Base-by-base conservation (phyloP, 2,888 invertebrate genomes). In the Cantharis rufa region DNA sequence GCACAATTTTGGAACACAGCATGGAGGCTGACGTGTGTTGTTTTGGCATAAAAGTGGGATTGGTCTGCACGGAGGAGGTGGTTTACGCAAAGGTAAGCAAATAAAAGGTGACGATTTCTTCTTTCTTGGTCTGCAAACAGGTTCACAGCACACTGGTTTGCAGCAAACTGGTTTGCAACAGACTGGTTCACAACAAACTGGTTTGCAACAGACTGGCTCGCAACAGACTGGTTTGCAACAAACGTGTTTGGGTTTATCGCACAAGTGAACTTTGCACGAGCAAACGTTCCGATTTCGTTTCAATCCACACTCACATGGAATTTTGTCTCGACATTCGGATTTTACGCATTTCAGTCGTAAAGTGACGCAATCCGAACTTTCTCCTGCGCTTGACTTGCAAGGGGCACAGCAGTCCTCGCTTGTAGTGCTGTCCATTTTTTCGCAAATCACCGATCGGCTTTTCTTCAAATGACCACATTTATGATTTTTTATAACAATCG, bases 331-430 rank as follows among this genome's bases (percentile, higher is more conserved):
- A 13, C 10, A 24, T 28, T 71, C 73, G 2, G 78, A 72, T 62
- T 78, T 75, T 15, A 73, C 9, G 48, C 69, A 70, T 15, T 68
- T 69, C 69, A 76, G 48, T 62, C 63, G 64, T 24, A 73, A 15
- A 11, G 73, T 24, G 3, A 78, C 62, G 48, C 72, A 78, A 18
- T 75, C 70, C 16, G 72, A 18, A 15, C 75, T 75, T 64, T 78
- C 75, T 61, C 66, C 69, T n/a, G 77, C 1, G 16, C 61, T 71
- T 1, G 69, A 69, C 27, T 16, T 15, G 7, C 11, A 48, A n/a
- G 48, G 48, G 2, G 11, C 32, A 18, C 71, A 76, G 28, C 63
- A 27, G 7, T 76, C 76, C 0, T 76, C 71, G 48, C 75, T 78
- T 5, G 76, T 74, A 16, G 66, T 74, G 66, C 74, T 78, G 3